Conservation (phyloP, 2,113 vertebrate genomes). For the Promerops cafer region DNA sequence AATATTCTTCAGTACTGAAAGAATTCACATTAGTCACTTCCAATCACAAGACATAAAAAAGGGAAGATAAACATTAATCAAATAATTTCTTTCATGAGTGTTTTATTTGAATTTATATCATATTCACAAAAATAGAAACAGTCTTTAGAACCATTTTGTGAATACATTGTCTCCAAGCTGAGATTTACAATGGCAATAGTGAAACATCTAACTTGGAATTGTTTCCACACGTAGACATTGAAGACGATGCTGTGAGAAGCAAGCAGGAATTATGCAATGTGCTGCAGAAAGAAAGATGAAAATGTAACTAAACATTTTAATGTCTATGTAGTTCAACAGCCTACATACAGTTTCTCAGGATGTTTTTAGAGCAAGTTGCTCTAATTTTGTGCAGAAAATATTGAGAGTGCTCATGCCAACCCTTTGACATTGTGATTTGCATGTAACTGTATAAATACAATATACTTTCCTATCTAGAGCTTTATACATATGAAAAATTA, state of each 20-base stretch:
- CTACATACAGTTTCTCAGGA: not conserved
- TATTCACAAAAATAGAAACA: slow-evolving; percentile 52
- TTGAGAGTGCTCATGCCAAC: not conserved
- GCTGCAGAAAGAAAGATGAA: slow-evolving; percentile 33
- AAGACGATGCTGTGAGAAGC: slow-evolving; percentile 38
- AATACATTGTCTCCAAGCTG: slow-evolving; percentile 45
- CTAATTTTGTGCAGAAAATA: slow-evolving; percentile 16
- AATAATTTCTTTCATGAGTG: not conserved
- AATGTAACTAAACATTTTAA: slow-evolving; percentile 15
- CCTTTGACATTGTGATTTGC: slow-evolving; percentile 5
- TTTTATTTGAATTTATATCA: slow-evolving; percentile 69
- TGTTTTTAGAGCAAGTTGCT: slow-evolving; percentile 1
- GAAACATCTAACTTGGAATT: slow-evolving; percentile 28
- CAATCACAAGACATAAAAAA: not conserved
- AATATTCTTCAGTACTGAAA: not conserved
- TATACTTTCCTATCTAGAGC: slow-evolving; percentile 33
- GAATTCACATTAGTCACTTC: not conserved
- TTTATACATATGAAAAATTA: slow-evolving; percentile 65
- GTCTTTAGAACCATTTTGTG: slow-evolving; percentile 56
- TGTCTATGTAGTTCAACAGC: slow-evolving; percentile 25
- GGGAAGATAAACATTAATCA: not conserved
- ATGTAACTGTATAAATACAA: slow-evolving; percentile 55
- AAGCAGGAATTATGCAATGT: slow-evolving; percentile 35
- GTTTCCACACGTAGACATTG: not conserved
- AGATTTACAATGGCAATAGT: slow-evolving; percentile 31